A percentile compares a stretch with the other conserved stretches of the same genome.
Evolutionary conservation across 2,797 vertebrate genomes (phyloP).

Genomic region (Sebastes dallii): DNA sequence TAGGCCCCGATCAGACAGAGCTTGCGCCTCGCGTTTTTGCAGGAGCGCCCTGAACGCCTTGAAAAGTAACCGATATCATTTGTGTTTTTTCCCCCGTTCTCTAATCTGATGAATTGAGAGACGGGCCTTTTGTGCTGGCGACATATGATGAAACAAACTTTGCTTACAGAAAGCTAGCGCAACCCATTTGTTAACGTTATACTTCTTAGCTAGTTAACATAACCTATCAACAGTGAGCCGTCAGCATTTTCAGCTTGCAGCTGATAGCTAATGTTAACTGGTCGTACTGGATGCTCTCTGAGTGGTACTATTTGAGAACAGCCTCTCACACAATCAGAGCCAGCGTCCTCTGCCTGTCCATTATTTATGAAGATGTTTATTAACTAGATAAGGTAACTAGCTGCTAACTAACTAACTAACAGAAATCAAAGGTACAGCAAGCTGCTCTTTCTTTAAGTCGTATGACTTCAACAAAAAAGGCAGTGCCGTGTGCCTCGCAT

Average conservation of each 20-base stretch:
- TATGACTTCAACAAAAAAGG: neutral
- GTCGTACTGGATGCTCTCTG: neutral
- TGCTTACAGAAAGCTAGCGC: neutral
- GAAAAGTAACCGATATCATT: neutral
- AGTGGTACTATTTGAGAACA: neutral
- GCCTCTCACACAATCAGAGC: neutral
- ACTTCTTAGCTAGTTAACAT: neutral
- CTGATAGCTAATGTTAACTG: neutral
- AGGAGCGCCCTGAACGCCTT: too few relatives aligned
- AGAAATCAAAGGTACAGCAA: too few relatives aligned
- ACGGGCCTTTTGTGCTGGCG: too few relatives aligned
- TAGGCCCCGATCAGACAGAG: neutral
- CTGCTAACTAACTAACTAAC: neutral
- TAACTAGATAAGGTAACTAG: neutral
- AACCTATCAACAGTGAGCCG: rapidly evolving
- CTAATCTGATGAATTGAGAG: too few relatives aligned
- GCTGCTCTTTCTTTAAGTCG: too few relatives aligned
- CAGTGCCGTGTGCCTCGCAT: too few relatives aligned
- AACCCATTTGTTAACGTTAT: neutral
- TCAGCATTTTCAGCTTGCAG: too few relatives aligned
- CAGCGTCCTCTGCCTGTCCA: too few relatives aligned
- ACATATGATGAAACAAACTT: too few relatives aligned
- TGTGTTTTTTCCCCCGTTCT: neutral
- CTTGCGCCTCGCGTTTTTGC: neutral
- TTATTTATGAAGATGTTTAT: neutral